Percentiles rank a stretch among this genome's conserved stretches.
phyloP scores from a whole-genome alignment of 2,797 vertebrate genomes.

The Phyllotis vaccarum region DNA sequence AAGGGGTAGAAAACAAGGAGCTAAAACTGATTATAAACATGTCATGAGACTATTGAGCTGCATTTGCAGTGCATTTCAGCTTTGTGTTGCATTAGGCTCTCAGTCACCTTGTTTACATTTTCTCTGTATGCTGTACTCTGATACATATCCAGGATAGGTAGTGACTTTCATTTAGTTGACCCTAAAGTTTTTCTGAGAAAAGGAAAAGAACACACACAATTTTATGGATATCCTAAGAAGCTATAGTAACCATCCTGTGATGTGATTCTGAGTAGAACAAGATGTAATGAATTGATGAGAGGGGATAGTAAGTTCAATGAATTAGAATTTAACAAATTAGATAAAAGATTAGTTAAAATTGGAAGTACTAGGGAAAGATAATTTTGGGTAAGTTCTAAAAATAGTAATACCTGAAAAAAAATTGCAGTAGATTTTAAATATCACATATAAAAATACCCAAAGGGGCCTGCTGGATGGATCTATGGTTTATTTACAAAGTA shows the following conservation, averaged over 20 bases:
- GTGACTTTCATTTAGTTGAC: conserved; percentile 5
- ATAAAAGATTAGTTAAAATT: background rate
- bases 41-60: background rate
- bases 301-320: background rate
- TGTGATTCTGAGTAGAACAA: conserved; percentile 52
- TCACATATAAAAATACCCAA: background rate
- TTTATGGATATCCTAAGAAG: background rate
- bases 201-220: conserved; percentile 35
- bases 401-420: background rate
- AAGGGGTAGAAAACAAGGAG: background rate
- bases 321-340: background rate
- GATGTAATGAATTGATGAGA: background rate
- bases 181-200: conserved; percentile 7
- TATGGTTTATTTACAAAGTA: background rate
- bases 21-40: background rate
- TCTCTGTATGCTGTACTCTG: background rate
- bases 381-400: background rate
- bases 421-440: background rate
- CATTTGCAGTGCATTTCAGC: background rate
- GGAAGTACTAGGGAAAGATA: background rate
- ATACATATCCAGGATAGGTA: background rate
- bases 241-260: background rate
- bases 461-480: background rate
- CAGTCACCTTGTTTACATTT: background rate
- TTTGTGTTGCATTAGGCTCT: background rate